Evolutionary conservation across 2,797 vertebrate genomes (phyloP).

Genomic region (Ptychadena robeensis): DNA sequence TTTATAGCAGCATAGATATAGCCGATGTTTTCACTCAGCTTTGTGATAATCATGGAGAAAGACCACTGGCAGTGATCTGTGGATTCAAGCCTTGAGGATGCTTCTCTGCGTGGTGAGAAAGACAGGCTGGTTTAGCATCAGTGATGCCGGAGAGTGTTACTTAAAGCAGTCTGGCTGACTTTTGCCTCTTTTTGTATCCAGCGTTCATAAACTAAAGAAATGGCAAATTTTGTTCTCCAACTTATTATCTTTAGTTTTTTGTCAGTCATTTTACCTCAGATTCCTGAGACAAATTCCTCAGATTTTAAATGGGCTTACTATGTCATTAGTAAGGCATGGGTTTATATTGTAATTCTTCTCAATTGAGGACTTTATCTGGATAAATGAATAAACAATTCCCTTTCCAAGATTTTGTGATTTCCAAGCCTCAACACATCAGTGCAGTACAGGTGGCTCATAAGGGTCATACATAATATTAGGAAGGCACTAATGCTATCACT

Average conservation of each 20-base stretch:
- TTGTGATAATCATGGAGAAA: slow-evolving; percentile 22
- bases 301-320: too few species aligned
- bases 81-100: slow-evolving; percentile 18
- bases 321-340: too few species aligned
- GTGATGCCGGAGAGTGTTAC: neutral
- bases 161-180: neutral
- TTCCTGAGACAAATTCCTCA: neutral
- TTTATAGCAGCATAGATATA: slow-evolving; percentile 25
- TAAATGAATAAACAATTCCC: too few species aligned
- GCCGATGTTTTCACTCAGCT: slow-evolving; percentile 27
- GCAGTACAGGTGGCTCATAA: too few species aligned
- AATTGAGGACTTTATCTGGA: too few species aligned
- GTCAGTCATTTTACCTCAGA: neutral
- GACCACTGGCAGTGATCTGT: slow-evolving; percentile 20
- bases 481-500: too few species aligned
- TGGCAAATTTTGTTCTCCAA: neutral
- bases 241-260: too few species aligned
- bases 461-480: too few species aligned
- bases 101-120: neutral
- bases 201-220: neutral
- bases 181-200: neutral
- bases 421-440: too few species aligned
- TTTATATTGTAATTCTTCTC: too few species aligned
- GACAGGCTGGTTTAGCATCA: neutral
- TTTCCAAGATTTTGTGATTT: too few species aligned